phyloP scores from a whole-genome alignment of 2,888 invertebrate species.

The Operophtera brumata region DNA sequence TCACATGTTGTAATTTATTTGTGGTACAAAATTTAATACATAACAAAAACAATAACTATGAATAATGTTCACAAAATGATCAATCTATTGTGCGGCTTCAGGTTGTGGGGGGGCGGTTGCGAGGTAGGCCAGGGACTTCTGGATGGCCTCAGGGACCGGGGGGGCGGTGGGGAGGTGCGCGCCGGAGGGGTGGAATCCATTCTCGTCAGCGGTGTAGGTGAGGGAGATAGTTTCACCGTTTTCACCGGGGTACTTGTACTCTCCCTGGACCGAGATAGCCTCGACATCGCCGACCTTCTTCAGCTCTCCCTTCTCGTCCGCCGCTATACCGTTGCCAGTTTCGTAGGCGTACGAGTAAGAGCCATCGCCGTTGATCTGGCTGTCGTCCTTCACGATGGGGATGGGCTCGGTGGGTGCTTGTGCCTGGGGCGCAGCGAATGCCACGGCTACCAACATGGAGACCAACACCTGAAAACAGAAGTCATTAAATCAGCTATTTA shows the following conservation, averaged over 20 bases:
- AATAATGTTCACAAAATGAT: slow-evolving; percentile 47
- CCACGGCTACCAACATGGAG: slow-evolving; percentile 58
- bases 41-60: slow-evolving; percentile 46
- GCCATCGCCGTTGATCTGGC: slow-evolving; percentile 82
- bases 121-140: slow-evolving; percentile 83
- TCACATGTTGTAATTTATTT: neutral
- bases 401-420: slow-evolving; percentile 58
- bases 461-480: slow-evolving; percentile 60
- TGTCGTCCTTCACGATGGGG: slow-evolving; percentile 80
- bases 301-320: slow-evolving; percentile 80
- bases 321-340: slow-evolving; percentile 84
- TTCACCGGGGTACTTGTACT: slow-evolving; percentile 84
- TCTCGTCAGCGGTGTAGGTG: slow-evolving; percentile 85
- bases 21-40: slow-evolving; percentile 47
- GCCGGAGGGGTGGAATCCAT: slow-evolving; percentile 84
- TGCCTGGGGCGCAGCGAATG: slow-evolving; percentile 64
- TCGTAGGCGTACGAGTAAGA: slow-evolving; percentile 82
- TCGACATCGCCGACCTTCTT: slow-evolving; percentile 81
- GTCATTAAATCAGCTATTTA: neutral
- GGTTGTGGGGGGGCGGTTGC: slow-evolving; percentile 82
- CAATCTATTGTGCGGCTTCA: slow-evolving; percentile 46
- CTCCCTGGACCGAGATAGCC: slow-evolving; percentile 82
- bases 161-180: slow-evolving; percentile 84
- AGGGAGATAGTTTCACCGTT: slow-evolving; percentile 82
- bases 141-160: slow-evolving; percentile 86